Evolutionary conservation across 2,797 vertebrate species (phyloP).

Genomic region (Galaxias olidus): DNA sequence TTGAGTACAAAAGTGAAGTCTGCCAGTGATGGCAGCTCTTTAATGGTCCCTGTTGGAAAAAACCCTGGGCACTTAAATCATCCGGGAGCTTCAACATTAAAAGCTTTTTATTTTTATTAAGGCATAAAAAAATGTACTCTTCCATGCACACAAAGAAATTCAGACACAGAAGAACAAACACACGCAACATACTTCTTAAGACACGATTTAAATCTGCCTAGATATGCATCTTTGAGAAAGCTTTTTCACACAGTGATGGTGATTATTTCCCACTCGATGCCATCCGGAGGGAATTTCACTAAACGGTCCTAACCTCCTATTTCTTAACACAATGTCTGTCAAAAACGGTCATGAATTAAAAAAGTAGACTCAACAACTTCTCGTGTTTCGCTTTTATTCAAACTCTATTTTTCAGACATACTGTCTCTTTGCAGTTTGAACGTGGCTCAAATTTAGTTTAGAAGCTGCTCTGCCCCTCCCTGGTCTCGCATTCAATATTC

Average conservation of each 20-base stretch:
- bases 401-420: conserved; percentile 32
- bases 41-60: conserved; percentile 55
- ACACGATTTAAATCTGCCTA: conserved; percentile 56
- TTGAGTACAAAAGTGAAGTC: no score
- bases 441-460: conserved; percentile 26
- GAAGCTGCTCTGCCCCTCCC: conserved; percentile 4
- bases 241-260: conserved; percentile 51
- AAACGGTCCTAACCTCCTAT: conserved; percentile 56
- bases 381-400: conserved; percentile 33
- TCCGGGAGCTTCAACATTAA: conserved; percentile 53
- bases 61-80: conserved; percentile 55
- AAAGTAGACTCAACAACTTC: conserved; percentile 65
- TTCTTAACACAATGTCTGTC: conserved; percentile 52
- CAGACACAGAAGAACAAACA: conserved; percentile 46
- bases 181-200: conserved; percentile 27
- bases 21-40: no score
- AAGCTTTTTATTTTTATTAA: conserved; percentile 57
- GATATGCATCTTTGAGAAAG: conserved; percentile 60
- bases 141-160: conserved; percentile 35
- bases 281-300: conserved; percentile 47
- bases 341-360: conserved; percentile 34
- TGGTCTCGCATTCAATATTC: conserved; percentile 15
- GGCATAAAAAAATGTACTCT: conserved; percentile 33
- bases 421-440: conserved; percentile 45
- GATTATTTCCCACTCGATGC: conserved; percentile 36